These are phyloP conservation scores for Silvanus unidentatus DNA, from an alignment of 2,888 invertebrate genomes.

Conservation along the genomic window DNA sequence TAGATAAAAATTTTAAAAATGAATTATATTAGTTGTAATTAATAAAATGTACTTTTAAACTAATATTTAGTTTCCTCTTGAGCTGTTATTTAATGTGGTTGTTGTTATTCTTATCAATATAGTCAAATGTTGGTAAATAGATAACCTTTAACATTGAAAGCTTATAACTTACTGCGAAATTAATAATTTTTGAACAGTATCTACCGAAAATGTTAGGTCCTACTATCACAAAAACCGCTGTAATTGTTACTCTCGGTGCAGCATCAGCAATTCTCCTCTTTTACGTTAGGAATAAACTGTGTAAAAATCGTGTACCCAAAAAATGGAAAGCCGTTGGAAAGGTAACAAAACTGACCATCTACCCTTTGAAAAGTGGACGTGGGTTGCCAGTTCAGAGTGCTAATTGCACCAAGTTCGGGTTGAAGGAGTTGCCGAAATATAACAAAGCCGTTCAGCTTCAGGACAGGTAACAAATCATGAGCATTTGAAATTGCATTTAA, in stretches of 20 bases:
- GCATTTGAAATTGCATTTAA: background rate
- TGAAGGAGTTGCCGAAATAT: slow-evolving; percentile 17
- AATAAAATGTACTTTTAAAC: background rate
- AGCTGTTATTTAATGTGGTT: no score
- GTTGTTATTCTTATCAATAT: no score
- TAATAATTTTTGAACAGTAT: no score
- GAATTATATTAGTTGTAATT: slow-evolving; percentile 1
- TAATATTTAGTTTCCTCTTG: no score
- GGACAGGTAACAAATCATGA: slow-evolving; percentile 21
- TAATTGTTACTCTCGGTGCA: background rate
- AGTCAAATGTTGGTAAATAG: no score
- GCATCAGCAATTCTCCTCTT: slow-evolving; percentile 7
- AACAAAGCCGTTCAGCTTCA: slow-evolving; percentile 16
- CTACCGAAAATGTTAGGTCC: no score
- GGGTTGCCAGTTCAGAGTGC: slow-evolving; percentile 18
- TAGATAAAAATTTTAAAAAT: slow-evolving; percentile 5
- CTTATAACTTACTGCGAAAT: no score
- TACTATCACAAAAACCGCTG: background rate
- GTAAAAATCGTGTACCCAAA: slow-evolving; percentile 11
- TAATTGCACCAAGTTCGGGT: slow-evolving; percentile 21
- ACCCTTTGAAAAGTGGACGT: slow-evolving; percentile 29
- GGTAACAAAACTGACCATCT: slow-evolving; percentile 23
- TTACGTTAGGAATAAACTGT: slow-evolving; percentile 13
- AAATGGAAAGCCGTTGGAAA: slow-evolving; percentile 27
- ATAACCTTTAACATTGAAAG: no score